A percentile compares a stretch with the other conserved stretches of the same genome.
phyloP scores from a whole-genome alignment of 2,888 invertebrate species.

The Pseudococcus longispinus region DNA sequence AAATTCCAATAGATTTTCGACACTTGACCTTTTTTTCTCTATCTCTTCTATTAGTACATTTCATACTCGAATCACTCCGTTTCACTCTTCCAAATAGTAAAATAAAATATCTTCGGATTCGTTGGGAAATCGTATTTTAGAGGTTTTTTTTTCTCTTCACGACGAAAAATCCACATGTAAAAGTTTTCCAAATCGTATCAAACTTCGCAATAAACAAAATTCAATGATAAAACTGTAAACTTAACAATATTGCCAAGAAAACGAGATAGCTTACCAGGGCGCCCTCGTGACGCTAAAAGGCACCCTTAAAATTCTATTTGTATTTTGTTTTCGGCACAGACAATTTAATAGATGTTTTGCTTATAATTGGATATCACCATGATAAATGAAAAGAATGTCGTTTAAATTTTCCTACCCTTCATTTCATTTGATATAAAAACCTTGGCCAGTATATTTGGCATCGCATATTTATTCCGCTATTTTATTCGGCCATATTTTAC shows the following conservation, averaged over 20 bases:
- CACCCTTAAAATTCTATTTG: slow-evolving; percentile 39
- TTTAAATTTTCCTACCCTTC: background rate
- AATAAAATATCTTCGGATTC: background rate
- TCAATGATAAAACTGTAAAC: slow-evolving; percentile 39
- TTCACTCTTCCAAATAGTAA: background rate
- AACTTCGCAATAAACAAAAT: slow-evolving; percentile 37
- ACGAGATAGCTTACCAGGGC: slow-evolving; percentile 29
- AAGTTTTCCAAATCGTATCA: slow-evolving; percentile 25
- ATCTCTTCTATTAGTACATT: background rate
- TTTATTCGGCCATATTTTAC: background rate
- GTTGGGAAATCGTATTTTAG: background rate
- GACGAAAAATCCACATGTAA: slow-evolving; percentile 28
- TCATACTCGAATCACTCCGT: background rate
- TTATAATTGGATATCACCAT: slow-evolving; percentile 29
- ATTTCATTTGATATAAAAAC: background rate
- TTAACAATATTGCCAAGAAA: slow-evolving; percentile 32
- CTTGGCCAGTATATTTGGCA: background rate
- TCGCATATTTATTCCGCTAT: background rate
- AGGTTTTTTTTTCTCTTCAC: background rate
- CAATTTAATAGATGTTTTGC: slow-evolving; percentile 37
- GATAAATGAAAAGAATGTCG: slow-evolving; percentile 27
- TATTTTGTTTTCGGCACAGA: slow-evolving; percentile 29
- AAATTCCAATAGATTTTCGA: background rate
- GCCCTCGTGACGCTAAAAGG: slow-evolving; percentile 32
- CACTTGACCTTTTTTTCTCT: background rate